Evolutionary conservation across 2,113 vertebrate species (phyloP).

Genomic region (Proterorhinus semilunaris): DNA sequence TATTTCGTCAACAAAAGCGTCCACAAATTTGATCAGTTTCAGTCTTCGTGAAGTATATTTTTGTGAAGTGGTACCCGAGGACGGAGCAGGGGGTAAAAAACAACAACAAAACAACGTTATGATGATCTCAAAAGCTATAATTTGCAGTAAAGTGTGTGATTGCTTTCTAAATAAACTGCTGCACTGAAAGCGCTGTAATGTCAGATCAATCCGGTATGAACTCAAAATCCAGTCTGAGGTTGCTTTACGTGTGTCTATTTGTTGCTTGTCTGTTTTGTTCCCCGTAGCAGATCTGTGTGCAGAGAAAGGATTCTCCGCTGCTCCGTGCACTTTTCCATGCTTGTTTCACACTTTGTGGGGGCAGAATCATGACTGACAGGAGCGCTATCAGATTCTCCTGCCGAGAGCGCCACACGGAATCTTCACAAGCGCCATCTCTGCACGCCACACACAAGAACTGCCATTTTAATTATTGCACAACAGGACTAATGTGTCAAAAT

Average conservation of each 20-base stretch:
- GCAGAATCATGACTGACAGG: constrained; percentile 65
- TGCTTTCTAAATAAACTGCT: no score
- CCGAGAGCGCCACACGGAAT: constrained; percentile 49
- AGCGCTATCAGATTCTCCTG: constrained; percentile 50
- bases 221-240: constrained; percentile 13
- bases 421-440: constrained; percentile 31
- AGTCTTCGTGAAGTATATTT: no score
- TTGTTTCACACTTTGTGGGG: constrained; percentile 64
- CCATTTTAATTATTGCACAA: constrained; percentile 30
- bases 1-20: no score
- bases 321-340: constrained; percentile 50
- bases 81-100: no score
- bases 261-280: constrained; percentile 22
- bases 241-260: constrained; percentile 9
- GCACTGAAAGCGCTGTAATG: not conserved
- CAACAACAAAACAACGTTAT: no score
- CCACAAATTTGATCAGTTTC: no score
- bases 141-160: no score
- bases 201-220: constrained; percentile 7
- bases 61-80: no score
- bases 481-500: constrained; percentile 18
- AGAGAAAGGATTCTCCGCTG: constrained; percentile 43
- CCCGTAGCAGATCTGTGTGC: constrained; percentile 25
- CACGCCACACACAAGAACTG: constrained; percentile 10
- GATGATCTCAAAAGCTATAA: no score